Evolutionary conservation across 1,140 invertebrate genomes (phyloP), one percentile per base, ranked within the genome.

Genomic region (Polypedilum vanderplanki): DNA sequence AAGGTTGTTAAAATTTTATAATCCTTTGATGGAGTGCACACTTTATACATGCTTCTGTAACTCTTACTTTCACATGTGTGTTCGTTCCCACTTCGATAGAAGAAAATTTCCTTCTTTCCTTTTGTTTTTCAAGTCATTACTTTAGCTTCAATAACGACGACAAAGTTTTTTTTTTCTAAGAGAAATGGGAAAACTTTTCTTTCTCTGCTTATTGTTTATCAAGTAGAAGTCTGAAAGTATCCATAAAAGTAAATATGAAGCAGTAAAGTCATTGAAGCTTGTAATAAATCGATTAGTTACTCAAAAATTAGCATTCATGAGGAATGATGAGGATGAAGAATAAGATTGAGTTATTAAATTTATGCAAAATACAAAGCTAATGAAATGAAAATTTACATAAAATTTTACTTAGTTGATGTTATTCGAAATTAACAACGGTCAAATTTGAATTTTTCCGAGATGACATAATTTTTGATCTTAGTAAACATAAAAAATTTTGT

Each of bases 1-100:
- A 70, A 70, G 65, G 65, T 18, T 70, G 65, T 18, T 20, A 70
- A 70, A 70, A 57, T 57, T 57, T 70, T 70, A 70, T 70, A 70
- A 70, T 70, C 65, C 65, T 70, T 70, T 70, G 65, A 70, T 70
- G 17, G 65, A 70, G 20, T 20, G 65, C 65, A 33, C 24, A 33
- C 24, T 33, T 33, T 33, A 33, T n/a, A n/a, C n/a, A n/a, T n/a
- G n/a, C n/a, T n/a, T n/a, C n/a, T n/a, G n/a, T n/a, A n/a, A n/a
- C n/a, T n/a, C n/a, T n/a, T n/a, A 33, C 24, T 33, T 5, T 57
- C 46, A 57, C 46, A 70, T 70, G 65, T 70, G 65, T 70, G 17
- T 70, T 18, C 7, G 17, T 22, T 70, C 65, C 10, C 65, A 70
- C 18, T 70, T 70, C 65, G 9, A 67, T 15, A 20, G 64, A 67